phyloP scores from a whole-genome alignment of 1,140 invertebrate species.

The Ctenoplectra terminalis region DNA sequence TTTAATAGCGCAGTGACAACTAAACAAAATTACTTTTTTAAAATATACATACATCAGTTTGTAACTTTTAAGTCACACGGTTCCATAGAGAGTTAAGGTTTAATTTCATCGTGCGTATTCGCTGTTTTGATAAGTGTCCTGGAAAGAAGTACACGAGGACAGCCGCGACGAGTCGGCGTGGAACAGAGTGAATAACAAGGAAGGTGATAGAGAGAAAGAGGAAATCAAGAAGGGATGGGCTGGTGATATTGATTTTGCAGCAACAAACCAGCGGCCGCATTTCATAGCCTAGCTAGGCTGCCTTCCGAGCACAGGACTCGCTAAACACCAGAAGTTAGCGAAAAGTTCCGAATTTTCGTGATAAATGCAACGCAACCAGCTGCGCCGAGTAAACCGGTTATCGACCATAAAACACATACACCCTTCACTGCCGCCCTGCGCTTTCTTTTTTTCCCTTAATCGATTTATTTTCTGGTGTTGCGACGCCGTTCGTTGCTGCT shows the following conservation, averaged over 20 bases:
- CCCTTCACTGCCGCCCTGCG: too few species aligned
- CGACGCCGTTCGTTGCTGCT: conserved; percentile 18
- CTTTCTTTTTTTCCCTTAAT: conserved; percentile 40
- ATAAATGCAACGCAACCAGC: conserved; percentile 49
- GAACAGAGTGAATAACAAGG: background rate
- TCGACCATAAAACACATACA: conserved; percentile 40
- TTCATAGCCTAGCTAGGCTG: conserved; percentile 57
- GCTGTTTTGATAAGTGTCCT: background rate
- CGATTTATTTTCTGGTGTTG: conserved; percentile 47
- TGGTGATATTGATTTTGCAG: conserved; percentile 71
- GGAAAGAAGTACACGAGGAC: conserved; percentile 42
- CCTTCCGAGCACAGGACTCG: conserved; percentile 14
- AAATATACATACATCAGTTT: too few species aligned
- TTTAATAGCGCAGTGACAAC: too few species aligned
- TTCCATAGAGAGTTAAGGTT: too few species aligned
- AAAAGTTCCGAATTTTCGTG: conserved; percentile 43
- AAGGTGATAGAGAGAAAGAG: conserved; percentile 30
- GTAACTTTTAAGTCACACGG: too few species aligned
- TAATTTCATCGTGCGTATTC: too few species aligned
- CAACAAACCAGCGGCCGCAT: conserved; percentile 69
- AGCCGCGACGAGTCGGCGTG: background rate
- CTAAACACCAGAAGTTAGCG: conserved; percentile 45
- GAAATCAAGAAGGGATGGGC: conserved; percentile 17
- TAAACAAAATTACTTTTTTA: too few species aligned
- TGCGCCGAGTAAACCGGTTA: conserved; percentile 38